Percentiles rank a stretch among this genome's conserved stretches.
phyloP scores from a whole-genome alignment of 2,797 vertebrate species.

The Channa striata region DNA sequence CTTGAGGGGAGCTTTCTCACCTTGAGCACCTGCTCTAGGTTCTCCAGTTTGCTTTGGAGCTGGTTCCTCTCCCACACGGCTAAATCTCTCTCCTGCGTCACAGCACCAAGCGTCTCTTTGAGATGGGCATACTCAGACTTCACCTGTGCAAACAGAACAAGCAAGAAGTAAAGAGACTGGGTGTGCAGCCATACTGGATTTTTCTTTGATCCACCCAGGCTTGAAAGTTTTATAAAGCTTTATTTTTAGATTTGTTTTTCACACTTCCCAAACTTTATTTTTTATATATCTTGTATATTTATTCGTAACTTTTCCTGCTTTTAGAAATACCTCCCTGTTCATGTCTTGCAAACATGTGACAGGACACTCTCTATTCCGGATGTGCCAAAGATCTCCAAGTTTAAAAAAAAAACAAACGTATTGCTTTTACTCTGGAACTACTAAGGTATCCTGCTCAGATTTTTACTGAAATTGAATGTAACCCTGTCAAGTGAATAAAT shows the following conservation, averaged over 20 bases:
- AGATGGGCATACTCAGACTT: slow-evolving; percentile 91
- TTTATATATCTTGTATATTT: no score
- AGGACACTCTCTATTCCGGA: no score
- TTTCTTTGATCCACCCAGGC: not conserved
- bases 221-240: not conserved
- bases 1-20: slow-evolving; percentile 79
- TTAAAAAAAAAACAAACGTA: no score
- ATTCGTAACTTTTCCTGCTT: no score
- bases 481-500: no score
- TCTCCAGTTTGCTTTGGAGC: slow-evolving; percentile 99
- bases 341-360: no score
- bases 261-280: not conserved
- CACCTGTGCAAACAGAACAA: slow-evolving; percentile 82
- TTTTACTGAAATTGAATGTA: no score
- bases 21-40: slow-evolving; percentile 99
- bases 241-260: slow-evolving; percentile 14
- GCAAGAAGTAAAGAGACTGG: slow-evolving; percentile 29
- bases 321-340: no score
- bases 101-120: slow-evolving; percentile 85
- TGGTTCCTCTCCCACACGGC: slow-evolving; percentile 90
- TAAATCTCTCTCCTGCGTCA: slow-evolving; percentile 92
- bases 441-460: no score
- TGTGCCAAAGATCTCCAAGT: no score
- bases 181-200: not conserved
- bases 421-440: no score